phyloP scores from a whole-genome alignment of 2,113 vertebrate species.

The Aviceda subcristata region DNA sequence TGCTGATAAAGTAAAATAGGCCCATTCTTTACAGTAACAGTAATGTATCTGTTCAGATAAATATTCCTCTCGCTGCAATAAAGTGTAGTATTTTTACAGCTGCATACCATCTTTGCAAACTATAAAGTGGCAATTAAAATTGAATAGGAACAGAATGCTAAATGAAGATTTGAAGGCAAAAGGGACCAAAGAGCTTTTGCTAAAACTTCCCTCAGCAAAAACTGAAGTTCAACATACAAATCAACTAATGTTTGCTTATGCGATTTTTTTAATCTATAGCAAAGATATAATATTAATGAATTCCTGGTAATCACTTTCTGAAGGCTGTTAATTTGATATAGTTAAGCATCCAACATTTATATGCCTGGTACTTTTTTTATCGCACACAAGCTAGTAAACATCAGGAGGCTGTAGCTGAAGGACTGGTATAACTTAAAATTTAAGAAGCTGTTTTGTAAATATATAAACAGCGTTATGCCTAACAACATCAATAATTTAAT shows the following conservation, averaged over 20 bases:
- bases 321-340: neutral
- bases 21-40: constrained; percentile 72
- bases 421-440: neutral
- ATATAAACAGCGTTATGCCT: neutral
- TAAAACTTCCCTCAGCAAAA: constrained; percentile 24
- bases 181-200: neutral
- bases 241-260: neutral
- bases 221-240: neutral
- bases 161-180: constrained; percentile 11
- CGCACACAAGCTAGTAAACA: neutral
- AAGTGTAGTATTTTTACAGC: constrained; percentile 64
- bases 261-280: neutral
- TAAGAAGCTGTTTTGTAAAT: neutral
- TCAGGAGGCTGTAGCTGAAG: neutral
- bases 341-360: neutral
- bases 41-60: constrained; percentile 69
- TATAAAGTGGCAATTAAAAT: constrained; percentile 56
- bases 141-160: constrained; percentile 9
- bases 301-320: neutral
- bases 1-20: constrained; percentile 75
- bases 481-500: neutral
- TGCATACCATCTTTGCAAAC: constrained; percentile 30
- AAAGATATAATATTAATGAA: neutral
- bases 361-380: neutral
- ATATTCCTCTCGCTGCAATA: constrained; percentile 64